Conservation (phyloP, 2,113 vertebrate genomes). For the Diadophis punctatus region DNA sequence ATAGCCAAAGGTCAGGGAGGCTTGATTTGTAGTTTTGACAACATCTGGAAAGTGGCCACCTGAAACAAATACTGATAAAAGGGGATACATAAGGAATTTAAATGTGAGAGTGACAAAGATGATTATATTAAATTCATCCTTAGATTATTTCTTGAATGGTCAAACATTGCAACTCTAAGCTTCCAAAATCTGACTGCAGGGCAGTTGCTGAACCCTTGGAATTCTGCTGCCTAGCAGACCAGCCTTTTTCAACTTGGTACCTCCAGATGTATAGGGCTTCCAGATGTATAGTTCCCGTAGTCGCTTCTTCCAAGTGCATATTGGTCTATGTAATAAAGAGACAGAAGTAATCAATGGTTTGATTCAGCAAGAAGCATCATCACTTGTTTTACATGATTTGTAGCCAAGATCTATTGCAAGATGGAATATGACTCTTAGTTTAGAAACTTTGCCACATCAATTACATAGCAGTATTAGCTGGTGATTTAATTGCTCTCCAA, state of each 20-base stretch:
- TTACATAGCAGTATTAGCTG: neutral
- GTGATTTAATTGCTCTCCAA: conserved; percentile 4
- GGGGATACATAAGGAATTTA: neutral
- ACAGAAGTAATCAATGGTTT: neutral
- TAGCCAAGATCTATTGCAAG: neutral
- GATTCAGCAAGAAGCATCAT: neutral
- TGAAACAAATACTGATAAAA: neutral
- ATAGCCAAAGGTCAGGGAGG: neutral
- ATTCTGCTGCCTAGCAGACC: neutral
- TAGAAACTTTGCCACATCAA: conserved; percentile 3
- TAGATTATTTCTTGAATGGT: neutral
- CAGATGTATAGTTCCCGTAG: neutral
- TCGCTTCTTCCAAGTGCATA: neutral
- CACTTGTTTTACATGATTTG: neutral
- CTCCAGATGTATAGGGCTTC: neutral
- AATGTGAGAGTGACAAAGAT: neutral
- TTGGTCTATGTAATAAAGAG: neutral
- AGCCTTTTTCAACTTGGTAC: neutral
- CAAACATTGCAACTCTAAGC: neutral
- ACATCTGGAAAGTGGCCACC: neutral
- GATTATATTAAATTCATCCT: neutral
- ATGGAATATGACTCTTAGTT: neutral
- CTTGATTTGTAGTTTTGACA: neutral
- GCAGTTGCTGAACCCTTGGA: neutral
- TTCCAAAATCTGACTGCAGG: neutral